These are phyloP conservation scores for Tetragnatha versicolor DNA, from an alignment of 1,140 invertebrate genomes.

Conservation along the genomic window DNA sequence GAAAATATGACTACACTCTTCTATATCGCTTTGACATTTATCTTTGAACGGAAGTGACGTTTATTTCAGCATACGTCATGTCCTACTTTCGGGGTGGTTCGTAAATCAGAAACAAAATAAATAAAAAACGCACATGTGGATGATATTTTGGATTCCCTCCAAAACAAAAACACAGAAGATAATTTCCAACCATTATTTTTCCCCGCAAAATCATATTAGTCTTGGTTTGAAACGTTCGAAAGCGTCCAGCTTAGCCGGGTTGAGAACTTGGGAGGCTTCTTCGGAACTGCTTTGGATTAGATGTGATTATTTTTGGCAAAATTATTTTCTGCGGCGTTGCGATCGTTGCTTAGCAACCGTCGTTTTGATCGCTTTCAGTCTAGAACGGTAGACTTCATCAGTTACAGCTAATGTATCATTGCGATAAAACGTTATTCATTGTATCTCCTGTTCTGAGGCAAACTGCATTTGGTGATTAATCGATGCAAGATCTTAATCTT, in stretches of 20 bases:
- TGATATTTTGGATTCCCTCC: slow-evolving; percentile 37
- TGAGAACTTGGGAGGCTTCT: too few relatives aligned
- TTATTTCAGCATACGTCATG: slow-evolving; percentile 29
- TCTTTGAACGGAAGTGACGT: slow-evolving; percentile 29
- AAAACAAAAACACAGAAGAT: slow-evolving; percentile 15
- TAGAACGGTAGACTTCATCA: slow-evolving; percentile 21
- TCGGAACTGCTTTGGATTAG: neutral
- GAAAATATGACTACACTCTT: too few relatives aligned
- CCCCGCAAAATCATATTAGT: slow-evolving; percentile 5
- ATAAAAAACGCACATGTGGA: slow-evolving; percentile 18
- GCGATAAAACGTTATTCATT: slow-evolving; percentile 19
- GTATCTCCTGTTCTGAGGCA: too few relatives aligned
- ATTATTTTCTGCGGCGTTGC: slow-evolving; percentile 25
- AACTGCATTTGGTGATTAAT: too few relatives aligned
- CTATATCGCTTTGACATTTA: too few relatives aligned
- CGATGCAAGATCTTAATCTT: too few relatives aligned
- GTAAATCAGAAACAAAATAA: slow-evolving; percentile 24
- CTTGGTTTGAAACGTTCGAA: too few relatives aligned
- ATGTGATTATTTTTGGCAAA: slow-evolving; percentile 27
- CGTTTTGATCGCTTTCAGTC: slow-evolving; percentile 7
- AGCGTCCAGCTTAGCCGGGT: too few relatives aligned
- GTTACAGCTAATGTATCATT: slow-evolving; percentile 5
- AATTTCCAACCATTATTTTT: neutral
- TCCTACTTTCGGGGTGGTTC: slow-evolving; percentile 8
- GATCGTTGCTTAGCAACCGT: slow-evolving; percentile 29